Evolutionary conservation across 2,113 vertebrate species (phyloP).

Genomic region (Panthera leo): DNA sequence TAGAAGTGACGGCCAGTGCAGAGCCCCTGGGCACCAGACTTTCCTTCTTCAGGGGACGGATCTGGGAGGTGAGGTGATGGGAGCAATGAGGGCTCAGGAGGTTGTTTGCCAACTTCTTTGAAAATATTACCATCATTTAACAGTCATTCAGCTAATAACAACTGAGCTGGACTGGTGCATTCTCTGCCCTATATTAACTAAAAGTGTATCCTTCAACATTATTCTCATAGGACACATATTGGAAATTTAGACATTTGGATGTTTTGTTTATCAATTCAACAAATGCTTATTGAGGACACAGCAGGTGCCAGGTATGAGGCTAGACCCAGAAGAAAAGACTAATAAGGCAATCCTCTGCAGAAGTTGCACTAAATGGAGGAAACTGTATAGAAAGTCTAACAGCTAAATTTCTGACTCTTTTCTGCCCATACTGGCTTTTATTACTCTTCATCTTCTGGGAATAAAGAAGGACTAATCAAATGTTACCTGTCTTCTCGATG

Average conservation of each 20-base stretch:
- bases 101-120: background rate
- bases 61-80: background rate
- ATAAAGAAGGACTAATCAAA: background rate
- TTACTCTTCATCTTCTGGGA: background rate
- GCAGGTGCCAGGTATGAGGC: background rate
- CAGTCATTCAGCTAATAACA: background rate
- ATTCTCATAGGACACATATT: background rate
- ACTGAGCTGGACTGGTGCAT: background rate
- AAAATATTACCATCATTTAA: background rate
- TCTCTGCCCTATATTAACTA: background rate
- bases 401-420: background rate
- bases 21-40: accelerated
- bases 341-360: background rate
- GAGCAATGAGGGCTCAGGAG: background rate
- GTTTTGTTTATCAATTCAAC: background rate
- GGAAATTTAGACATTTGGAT: background rate
- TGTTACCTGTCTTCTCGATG: background rate
- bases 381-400: background rate
- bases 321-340: background rate
- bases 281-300: background rate
- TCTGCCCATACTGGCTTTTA: background rate
- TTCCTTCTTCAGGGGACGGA: background rate
- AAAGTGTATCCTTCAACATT: background rate
- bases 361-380: background rate
- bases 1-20: background rate